phyloP scores from a whole-genome alignment of 2,113 vertebrate species.

The Pangasianodon gigas region DNA sequence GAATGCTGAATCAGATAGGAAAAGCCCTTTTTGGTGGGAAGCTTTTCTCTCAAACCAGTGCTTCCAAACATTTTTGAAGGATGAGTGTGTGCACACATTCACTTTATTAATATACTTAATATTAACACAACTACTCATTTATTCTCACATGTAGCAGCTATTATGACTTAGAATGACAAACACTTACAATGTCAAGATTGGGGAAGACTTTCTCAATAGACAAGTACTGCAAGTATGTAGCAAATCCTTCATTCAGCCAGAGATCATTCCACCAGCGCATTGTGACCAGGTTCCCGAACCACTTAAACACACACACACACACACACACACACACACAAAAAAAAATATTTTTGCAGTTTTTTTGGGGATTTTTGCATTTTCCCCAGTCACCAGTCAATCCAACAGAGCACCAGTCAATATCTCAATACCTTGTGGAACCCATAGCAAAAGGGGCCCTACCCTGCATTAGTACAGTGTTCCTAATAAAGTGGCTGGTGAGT shows the following conservation, averaged over 20 bases:
- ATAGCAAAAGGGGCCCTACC: not conserved
- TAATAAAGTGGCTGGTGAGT: not conserved
- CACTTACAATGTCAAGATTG: constrained; percentile 82
- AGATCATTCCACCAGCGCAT: constrained; percentile 98
- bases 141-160: not conserved
- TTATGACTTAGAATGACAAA: not conserved
- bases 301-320: constrained; percentile 69
- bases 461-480: not conserved
- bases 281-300: constrained; percentile 97
- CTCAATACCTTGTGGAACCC: not conserved
- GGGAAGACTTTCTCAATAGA: constrained; percentile 79
- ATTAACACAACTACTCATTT: not conserved
- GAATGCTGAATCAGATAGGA: not conserved
- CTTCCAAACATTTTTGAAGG: not conserved
- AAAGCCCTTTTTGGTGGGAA: not conserved
- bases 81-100: not conserved
- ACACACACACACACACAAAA: not conserved
- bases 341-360: not conserved
- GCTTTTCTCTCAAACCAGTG: not conserved
- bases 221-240: constrained; percentile 91
- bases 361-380: not conserved
- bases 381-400: too few relatives aligned
- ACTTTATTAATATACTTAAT: not conserved
- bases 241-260: constrained; percentile 98
- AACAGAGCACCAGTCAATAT: not conserved